Conservation (phyloP, 2,113 vertebrate species). For the Gymnogyps californianus region DNA sequence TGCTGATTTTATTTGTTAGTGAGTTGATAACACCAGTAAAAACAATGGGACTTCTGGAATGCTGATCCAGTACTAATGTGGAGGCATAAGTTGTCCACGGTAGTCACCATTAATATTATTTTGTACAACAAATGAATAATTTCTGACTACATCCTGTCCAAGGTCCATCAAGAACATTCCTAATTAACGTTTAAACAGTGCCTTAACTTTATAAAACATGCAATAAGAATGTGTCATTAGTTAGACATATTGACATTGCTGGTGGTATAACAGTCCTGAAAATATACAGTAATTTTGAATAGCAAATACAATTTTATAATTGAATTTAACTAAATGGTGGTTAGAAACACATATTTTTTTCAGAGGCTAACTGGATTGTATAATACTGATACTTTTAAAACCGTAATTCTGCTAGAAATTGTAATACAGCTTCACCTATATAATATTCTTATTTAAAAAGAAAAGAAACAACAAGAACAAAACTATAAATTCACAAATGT, state of each 20-base stretch:
- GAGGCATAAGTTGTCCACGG: background rate
- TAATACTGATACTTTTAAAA: background rate
- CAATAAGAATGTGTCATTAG: background rate
- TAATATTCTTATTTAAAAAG: background rate
- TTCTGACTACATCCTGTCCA: background rate
- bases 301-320: background rate
- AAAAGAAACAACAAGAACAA: background rate
- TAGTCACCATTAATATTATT: background rate
- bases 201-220: background rate
- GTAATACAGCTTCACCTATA: rapidly evolving
- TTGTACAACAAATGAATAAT: background rate
- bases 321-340: background rate
- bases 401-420: background rate
- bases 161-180: background rate
- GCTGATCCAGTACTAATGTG: background rate
- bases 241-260: background rate
- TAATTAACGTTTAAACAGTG: background rate
- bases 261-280: background rate
- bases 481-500: background rate
- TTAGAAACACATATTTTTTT: background rate
- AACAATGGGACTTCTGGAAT: background rate
- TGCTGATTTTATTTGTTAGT: background rate
- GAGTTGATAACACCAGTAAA: background rate
- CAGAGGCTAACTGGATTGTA: background rate
- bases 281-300: background rate